Conservation (phyloP, 2,113 vertebrate species). For the Cricetomys ansorgei region DNA sequence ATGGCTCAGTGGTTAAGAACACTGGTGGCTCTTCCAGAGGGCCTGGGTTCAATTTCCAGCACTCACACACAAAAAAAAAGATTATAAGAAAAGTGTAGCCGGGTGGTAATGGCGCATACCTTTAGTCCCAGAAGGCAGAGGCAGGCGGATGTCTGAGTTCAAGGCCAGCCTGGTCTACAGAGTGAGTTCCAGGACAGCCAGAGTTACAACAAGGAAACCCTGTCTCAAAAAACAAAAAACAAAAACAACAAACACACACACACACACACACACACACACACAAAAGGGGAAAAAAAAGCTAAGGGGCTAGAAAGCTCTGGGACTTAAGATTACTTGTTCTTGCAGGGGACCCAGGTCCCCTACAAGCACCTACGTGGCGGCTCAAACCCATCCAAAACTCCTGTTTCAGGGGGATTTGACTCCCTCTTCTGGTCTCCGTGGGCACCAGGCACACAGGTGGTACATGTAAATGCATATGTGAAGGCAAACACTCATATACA, state of each 20-base stretch:
- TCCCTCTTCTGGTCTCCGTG: not conserved
- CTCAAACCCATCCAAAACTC: not conserved
- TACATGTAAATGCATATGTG: not conserved
- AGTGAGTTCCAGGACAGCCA: not conserved
- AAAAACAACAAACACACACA: too few relatives aligned
- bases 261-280: too few relatives aligned
- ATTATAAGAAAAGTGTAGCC: too few relatives aligned
- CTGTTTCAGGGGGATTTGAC: not conserved
- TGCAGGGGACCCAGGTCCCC: not conserved
- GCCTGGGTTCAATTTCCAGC: too few relatives aligned
- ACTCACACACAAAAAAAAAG: too few relatives aligned
- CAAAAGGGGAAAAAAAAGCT: too few relatives aligned
- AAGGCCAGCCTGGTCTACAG: not conserved
- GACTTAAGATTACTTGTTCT: not conserved
- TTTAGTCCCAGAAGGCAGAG: not conserved
- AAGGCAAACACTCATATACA: not conserved
- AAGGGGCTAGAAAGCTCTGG: not conserved
- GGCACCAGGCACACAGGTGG: not conserved
- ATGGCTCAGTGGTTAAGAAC: too few relatives aligned
- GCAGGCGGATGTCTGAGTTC: not conserved
- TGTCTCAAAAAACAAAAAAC: not conserved
- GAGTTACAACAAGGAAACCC: not conserved
- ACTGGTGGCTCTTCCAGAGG: too few relatives aligned
- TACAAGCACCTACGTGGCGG: not conserved
- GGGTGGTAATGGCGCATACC: not conserved